Percentiles rank a stretch among this genome's conserved stretches.
These are phyloP conservation scores for Serilophus lunatus DNA, from an alignment of 2,113 vertebrate genomes.

Conservation along the genomic window DNA sequence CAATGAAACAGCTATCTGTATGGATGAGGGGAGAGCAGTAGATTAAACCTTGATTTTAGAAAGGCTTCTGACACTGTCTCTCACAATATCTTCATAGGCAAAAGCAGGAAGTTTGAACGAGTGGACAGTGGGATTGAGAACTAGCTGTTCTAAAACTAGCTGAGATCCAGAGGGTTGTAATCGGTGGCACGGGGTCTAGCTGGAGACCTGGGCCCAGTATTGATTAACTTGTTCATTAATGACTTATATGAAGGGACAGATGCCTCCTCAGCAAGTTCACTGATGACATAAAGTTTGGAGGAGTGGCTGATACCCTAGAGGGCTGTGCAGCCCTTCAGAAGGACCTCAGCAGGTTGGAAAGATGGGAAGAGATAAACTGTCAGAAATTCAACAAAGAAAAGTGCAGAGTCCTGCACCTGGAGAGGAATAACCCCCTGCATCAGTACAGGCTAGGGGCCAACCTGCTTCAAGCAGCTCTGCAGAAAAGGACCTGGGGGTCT, in stretches of 20 bases:
- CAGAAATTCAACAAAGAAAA: neutral
- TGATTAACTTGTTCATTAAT: neutral
- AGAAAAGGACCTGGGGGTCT: neutral
- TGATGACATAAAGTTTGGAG: neutral
- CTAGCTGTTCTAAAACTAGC: neutral
- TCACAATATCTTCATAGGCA: neutral
- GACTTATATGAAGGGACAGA: neutral
- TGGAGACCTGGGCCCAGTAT: neutral
- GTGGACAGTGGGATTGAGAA: neutral
- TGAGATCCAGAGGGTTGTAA: neutral
- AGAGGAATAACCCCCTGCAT: neutral
- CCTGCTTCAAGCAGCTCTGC: neutral
- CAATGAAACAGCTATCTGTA: neutral
- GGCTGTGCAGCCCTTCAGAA: neutral
- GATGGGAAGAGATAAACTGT: neutral
- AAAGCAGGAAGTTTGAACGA: neutral
- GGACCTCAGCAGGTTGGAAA: neutral
- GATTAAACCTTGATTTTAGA: neutral
- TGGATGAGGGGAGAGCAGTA: neutral
- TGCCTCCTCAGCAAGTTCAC: neutral
- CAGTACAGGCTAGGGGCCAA: neutral
- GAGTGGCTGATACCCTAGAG: neutral
- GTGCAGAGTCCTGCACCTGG: neutral
- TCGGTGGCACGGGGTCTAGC: neutral
- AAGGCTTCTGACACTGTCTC: neutral